Percentiles rank a stretch among this genome's conserved stretches.
Conservation (phyloP, 2,113 vertebrate genomes). For the Motacilla tschutschensis region DNA sequence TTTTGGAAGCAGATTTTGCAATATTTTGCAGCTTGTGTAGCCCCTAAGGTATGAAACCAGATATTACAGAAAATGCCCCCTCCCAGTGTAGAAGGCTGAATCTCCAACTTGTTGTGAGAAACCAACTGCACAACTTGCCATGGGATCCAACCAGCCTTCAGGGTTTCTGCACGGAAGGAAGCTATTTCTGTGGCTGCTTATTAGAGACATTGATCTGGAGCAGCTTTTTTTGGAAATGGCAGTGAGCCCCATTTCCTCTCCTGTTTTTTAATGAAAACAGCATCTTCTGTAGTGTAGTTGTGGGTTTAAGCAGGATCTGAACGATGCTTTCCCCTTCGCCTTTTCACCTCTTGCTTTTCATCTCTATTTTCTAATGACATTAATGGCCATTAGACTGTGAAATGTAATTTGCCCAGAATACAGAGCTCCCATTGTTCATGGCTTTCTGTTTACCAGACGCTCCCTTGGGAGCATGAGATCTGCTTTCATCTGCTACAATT, state of each 20-base stretch:
- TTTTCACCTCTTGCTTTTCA: constrained; percentile 41
- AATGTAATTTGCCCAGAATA: constrained; percentile 42
- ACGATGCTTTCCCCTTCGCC: background rate
- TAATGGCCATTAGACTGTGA: constrained; percentile 45
- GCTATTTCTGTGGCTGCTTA: background rate
- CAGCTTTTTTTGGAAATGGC: background rate
- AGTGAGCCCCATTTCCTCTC: background rate
- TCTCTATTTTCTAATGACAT: constrained; percentile 6
- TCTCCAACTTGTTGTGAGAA: background rate
- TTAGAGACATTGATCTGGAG: background rate
- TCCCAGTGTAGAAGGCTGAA: background rate
- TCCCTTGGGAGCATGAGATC: constrained; percentile 25
- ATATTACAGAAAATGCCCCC: background rate
- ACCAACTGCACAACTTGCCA: background rate
- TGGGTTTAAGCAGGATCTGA: background rate
- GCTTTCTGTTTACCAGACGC: constrained; percentile 30
- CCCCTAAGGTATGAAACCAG: background rate
- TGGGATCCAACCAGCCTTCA: background rate
- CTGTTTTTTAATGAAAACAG: background rate
- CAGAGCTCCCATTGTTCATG: constrained; percentile 34
- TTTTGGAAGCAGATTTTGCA: background rate
- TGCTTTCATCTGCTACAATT: constrained; percentile 45
- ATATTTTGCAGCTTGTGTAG: background rate
- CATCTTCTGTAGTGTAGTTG: background rate
- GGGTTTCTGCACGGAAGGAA: background rate